Base-by-base conservation (phyloP, 2,113 vertebrate genomes). In the Lepisosteus osseus region DNA sequence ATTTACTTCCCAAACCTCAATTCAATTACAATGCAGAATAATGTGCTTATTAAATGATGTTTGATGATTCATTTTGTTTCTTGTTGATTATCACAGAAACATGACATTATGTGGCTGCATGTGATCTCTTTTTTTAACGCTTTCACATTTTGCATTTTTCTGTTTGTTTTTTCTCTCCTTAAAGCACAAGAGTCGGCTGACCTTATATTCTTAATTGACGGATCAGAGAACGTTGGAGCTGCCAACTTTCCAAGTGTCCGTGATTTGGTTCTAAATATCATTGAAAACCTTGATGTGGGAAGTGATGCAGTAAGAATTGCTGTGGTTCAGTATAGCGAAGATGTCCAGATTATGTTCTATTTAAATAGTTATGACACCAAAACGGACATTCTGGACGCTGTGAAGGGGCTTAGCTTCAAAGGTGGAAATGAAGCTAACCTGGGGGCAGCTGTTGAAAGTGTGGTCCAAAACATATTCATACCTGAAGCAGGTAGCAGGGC, bases 131-230 rank as follows among this genome's bases (percentile, higher is more conserved):
- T 84, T 89, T 92, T 96, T 92, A 96, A 98, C 82, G 78, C 94
- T 95, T 94, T 96, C 95, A 97, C 93, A 75, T 95, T 93, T 95
- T 94, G 93, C 92, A 88, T 95, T 94, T 94, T 92, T 92, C 82
- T 92, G 85, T 85, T 92, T 84, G 88, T 79, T 80, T 69, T 90
- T 87, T 74, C 74, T 79, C 69, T 82, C 86, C 82, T 86, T 86
- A 87, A 97, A 98, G 95, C 94, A 84, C 93, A 95, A 95, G 97
- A 96, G 76, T 94, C 95, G 55, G 94, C 95, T 89, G 97, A 99
- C 94, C 89, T 99, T 90, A 87, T 99, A 91, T 93, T 99, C 95
- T 96, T 99, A 95, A 96, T 99, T 98, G 97, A 99, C 0, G 97
- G 96, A 97, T 99, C 97, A 92, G 82, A 97, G 92, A 95, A 94